Evolutionary conservation across 2,113 vertebrate species (phyloP).

Genomic region (Epinephelus fuscoguttatus): DNA sequence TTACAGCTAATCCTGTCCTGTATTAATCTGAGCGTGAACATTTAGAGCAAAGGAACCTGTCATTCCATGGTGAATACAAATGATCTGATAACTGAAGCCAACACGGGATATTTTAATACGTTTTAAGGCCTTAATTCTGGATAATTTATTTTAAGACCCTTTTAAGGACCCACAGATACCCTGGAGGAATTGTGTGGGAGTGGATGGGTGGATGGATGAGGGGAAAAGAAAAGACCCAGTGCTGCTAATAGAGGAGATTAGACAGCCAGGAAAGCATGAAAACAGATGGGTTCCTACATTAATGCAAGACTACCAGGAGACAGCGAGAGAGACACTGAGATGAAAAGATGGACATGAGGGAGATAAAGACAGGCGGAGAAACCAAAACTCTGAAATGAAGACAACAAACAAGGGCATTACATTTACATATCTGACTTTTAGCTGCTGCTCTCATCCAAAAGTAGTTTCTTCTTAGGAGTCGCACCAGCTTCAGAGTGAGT

Average conservation of each 20-base stretch:
- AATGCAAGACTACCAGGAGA: constrained; percentile 34
- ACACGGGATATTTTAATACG: constrained; percentile 42
- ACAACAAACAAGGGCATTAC: constrained; percentile 9
- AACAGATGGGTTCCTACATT: constrained; percentile 62
- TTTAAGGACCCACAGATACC: constrained; percentile 60
- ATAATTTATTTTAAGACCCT: constrained; percentile 73
- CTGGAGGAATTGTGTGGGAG: constrained; percentile 46
- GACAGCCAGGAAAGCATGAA: constrained; percentile 56
- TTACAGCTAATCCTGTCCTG: constrained; percentile 56
- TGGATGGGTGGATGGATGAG: constrained; percentile 48
- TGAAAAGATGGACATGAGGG: constrained; percentile 12
- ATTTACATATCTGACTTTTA: constrained; percentile 5
- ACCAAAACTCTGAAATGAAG: not conserved
- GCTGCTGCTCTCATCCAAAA: not conserved
- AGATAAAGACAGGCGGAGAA: not conserved
- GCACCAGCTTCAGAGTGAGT: not conserved
- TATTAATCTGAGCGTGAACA: constrained; percentile 54
- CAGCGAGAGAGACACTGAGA: constrained; percentile 4
- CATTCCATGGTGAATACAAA: constrained; percentile 37
- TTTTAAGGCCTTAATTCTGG: constrained; percentile 62
- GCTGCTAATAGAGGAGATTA: constrained; percentile 72
- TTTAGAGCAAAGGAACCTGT: constrained; percentile 42
- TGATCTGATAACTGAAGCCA: constrained; percentile 48
- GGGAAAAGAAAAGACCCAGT: constrained; percentile 5
- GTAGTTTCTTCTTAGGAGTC: constrained; percentile 1